A percentile compares a stretch with the other conserved stretches of the same genome.
These are phyloP conservation scores for Galbula dea DNA, from an alignment of 2,113 vertebrate species.

Conservation along the genomic window DNA sequence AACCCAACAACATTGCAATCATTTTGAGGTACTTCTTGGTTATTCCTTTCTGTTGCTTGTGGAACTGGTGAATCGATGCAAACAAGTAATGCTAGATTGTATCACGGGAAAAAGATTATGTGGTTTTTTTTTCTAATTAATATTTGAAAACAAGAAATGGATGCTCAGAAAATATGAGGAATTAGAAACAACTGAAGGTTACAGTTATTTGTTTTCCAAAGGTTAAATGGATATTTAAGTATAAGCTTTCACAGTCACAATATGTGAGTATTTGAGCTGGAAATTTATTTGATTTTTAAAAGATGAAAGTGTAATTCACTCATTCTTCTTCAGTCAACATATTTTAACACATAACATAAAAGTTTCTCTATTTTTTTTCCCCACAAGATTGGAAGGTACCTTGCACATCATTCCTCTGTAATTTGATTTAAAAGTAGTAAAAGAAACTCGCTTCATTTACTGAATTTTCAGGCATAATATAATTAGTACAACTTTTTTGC, in stretches of 20 bases:
- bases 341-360: neutral
- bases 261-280: neutral
- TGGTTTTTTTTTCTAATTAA: conserved; percentile 31
- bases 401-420: neutral
- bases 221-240: conserved; percentile 19
- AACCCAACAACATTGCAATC: neutral
- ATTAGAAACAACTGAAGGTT: conserved; percentile 10
- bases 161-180: neutral
- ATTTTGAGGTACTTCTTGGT: neutral
- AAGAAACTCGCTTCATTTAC: neutral
- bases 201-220: conserved; percentile 49
- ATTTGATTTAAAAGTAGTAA: neutral
- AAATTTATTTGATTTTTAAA: conserved; percentile 2
- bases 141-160: conserved; percentile 30
- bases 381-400: neutral
- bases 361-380: neutral
- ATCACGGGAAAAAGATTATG: neutral
- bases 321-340: neutral
- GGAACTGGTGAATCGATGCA: neutral
- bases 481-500: neutral
- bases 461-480: neutral
- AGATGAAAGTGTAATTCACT: conserved; percentile 10
- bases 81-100: neutral
- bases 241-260: conserved; percentile 1
- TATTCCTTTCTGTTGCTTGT: neutral